Evolutionary conservation across 2,113 vertebrate genomes (phyloP).

Genomic region (Larimichthys crocea): DNA sequence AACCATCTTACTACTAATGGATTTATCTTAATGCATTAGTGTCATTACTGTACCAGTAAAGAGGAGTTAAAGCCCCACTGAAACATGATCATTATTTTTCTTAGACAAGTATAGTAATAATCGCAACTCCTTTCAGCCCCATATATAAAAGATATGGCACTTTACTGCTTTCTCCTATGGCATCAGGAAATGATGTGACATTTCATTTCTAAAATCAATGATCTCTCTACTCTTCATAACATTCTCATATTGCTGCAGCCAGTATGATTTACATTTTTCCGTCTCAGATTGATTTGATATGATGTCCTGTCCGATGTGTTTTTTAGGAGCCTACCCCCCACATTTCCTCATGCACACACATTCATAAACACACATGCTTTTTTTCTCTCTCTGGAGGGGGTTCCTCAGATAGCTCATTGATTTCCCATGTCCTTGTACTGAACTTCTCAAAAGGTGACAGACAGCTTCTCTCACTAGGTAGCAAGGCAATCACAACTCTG

Average conservation of each 20-base stretch:
- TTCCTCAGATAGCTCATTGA: conserved; percentile 75
- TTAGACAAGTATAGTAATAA: conserved; percentile 32
- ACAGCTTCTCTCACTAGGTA: conserved; percentile 65
- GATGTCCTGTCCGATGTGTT: conserved; percentile 61
- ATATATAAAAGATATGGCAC: conserved; percentile 29
- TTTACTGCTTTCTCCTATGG: conserved; percentile 40
- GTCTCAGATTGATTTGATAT: conserved; percentile 75
- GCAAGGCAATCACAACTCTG: conserved; percentile 61
- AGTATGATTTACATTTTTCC: conserved; percentile 69
- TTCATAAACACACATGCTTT: not conserved
- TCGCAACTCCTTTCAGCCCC: conserved; percentile 10
- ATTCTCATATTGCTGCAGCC: conserved; percentile 60
- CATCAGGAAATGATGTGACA: conserved; percentile 60
- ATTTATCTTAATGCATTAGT: not conserved
- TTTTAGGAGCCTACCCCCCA: conserved; percentile 29
- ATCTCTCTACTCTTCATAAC: conserved; percentile 53
- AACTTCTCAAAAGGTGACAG: conserved; percentile 79
- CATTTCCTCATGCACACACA: conserved; percentile 20
- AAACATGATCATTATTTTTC: conserved; percentile 24
- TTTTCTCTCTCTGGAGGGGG: conserved; percentile 45
- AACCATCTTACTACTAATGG: not conserved
- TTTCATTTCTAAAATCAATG: conserved; percentile 76
- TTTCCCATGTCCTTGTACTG: conserved; percentile 78
- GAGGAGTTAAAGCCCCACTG: not conserved
- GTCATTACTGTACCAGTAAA: not conserved